Evolutionary conservation across 1,140 invertebrate species (phyloP), one percentile per base, ranked within the genome.

Genomic region (Anadara kagoshimensis): DNA sequence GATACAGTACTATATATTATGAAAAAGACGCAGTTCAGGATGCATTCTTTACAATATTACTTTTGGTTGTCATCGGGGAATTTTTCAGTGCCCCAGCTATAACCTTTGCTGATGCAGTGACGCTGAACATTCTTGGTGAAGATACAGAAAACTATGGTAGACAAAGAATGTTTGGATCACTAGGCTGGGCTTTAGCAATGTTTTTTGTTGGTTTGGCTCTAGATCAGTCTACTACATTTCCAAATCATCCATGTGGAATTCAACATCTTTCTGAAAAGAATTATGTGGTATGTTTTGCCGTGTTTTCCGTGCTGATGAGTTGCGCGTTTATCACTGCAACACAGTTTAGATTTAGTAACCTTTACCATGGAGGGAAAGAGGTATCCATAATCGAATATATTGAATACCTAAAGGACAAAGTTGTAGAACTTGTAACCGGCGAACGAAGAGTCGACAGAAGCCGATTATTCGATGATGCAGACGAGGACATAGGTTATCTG

Each of bases 131-230:
- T 66, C 91, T 98, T 0, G 96, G 98, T 87, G 89, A 95, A 45
- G 84, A 97, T 44, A 95, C 96, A 78, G 91, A 92, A 71, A 93
- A 94, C 78, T 99, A 99, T 86, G 97, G 97, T 0, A 94, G 97
- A 78, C 97, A 99, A 89, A 93, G 98, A 78, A 98, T 99, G 96
- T 99, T 99, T 86, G 98, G 98, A 0, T 99, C 97, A 41, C 90
- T 99, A 26, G 98, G 98, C 24, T 99, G 97, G 98, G 98, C 96
- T 41, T 89, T 99, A 71, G 95, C 97, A 14, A 99, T 99, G 98
- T 99, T 99, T 88, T 95, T 99, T 85, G 96, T 99, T 56, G 98
- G 98, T 47, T 83, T 90, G 57, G 97, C 96, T n/a, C 90, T 99
- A 51, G 98, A 99, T 90, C 96, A 98, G 86, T 98, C 97, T 0